Conservation (phyloP, 2,797 vertebrate species). For the Lepilemur ruficaudatus region DNA sequence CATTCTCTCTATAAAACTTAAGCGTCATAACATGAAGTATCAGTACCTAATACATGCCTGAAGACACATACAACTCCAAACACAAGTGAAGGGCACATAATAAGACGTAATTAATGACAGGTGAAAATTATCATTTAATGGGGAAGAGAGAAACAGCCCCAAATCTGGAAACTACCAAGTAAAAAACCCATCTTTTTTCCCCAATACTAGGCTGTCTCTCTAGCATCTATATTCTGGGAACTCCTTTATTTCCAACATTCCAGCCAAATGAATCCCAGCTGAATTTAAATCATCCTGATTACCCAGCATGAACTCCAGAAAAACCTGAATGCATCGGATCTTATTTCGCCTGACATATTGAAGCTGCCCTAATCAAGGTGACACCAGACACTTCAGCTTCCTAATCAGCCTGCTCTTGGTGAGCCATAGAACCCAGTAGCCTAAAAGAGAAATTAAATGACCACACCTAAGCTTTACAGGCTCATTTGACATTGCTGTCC, state of each 20-base stretch:
- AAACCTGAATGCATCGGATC: neutral
- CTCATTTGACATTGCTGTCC: neutral
- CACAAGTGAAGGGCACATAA: neutral
- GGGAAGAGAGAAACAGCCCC: neutral
- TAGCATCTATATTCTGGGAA: neutral
- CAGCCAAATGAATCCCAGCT: constrained; percentile 36
- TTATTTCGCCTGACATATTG: neutral
- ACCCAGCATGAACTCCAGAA: constrained; percentile 25
- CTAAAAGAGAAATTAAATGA: neutral
- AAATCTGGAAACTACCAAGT: neutral
- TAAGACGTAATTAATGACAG: neutral
- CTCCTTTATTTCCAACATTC: neutral
- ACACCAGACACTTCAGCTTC: constrained; percentile 26
- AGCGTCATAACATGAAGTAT: neutral
- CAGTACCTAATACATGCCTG: neutral
- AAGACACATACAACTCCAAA: neutral
- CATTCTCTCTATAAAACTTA: neutral
- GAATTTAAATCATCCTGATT: constrained; percentile 53
- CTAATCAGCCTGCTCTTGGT: neutral
- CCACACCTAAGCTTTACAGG: neutral
- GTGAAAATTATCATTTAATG: neutral
- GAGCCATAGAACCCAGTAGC: neutral
- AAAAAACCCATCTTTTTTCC: neutral
- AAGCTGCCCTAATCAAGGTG: constrained; percentile 17
- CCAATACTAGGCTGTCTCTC: neutral